Evolutionary conservation across 2,888 invertebrate genomes (phyloP).

Genomic region (Drosophila hawaiiensis): DNA sequence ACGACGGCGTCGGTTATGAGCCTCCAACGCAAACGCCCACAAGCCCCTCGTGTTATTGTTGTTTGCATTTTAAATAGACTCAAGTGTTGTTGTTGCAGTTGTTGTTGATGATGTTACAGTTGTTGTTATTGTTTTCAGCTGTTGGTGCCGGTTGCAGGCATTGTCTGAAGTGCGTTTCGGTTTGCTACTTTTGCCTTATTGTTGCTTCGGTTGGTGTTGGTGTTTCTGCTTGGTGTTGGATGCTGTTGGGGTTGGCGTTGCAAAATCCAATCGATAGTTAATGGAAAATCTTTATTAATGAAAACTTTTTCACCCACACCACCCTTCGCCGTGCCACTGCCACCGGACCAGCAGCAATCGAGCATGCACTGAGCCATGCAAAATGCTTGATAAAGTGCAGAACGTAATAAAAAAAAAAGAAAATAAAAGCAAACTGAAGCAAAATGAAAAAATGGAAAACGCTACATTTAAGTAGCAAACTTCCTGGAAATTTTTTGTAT

Average conservation of each 20-base stretch:
- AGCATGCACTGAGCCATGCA: conserved; percentile 80
- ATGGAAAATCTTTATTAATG: conserved; percentile 86
- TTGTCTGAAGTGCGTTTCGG: conserved; percentile 80
- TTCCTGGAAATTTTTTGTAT: conserved; percentile 38
- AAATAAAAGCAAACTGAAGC: conserved; percentile 9
- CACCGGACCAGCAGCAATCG: conserved; percentile 60
- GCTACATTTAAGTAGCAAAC: conserved; percentile 78
- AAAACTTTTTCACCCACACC: conserved; percentile 76
- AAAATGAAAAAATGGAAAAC: conserved; percentile 52
- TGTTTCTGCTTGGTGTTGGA: conserved; percentile 34
- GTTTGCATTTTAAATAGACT: conserved; percentile 81
- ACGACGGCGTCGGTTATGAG: conserved; percentile 75
- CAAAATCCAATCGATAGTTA: conserved; percentile 85
- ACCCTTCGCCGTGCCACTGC: conserved; percentile 1
- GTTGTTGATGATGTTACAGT: conserved; percentile 37
- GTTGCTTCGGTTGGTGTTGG: conserved; percentile 35
- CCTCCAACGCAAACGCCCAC: conserved; percentile 40
- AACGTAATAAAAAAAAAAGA: conserved; percentile 52
- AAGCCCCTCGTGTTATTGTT: conserved; percentile 69
- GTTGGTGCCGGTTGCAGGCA: conserved; percentile 69
- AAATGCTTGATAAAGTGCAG: conserved; percentile 83
- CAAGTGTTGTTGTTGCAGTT: conserved; percentile 68
- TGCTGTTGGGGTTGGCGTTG: conserved; percentile 67
- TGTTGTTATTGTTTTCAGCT: conserved; percentile 38
- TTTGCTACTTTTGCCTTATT: conserved; percentile 70